A percentile compares a stretch with the other conserved stretches of the same genome.
Conservation (phyloP, 2,113 vertebrate species). For the Lepus timidus region DNA sequence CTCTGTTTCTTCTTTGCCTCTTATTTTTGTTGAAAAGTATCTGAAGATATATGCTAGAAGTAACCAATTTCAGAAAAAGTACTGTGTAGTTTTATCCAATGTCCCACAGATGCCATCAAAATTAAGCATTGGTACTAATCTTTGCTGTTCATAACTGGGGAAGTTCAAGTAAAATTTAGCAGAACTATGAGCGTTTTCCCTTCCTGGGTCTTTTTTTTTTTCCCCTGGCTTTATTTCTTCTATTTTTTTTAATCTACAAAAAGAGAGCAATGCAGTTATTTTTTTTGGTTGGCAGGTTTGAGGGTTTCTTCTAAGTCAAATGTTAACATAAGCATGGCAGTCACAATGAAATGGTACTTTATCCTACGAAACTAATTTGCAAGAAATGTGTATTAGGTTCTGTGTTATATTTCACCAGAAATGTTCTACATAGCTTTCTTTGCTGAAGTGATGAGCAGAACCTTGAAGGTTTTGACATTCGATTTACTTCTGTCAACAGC, state of each 20-base stretch:
- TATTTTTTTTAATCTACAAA: background rate
- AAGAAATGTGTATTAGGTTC: slow-evolving; percentile 31
- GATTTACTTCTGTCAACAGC: slow-evolving; percentile 60
- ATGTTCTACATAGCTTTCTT: background rate
- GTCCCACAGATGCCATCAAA: background rate
- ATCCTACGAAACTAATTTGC: slow-evolving; percentile 44
- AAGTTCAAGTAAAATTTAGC: slow-evolving; percentile 14
- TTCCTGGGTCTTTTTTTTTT: background rate
- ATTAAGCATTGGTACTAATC: background rate
- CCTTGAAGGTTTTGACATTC: slow-evolving; percentile 26
- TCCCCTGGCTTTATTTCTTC: background rate
- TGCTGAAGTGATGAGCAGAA: background rate
- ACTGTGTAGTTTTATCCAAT: slow-evolving; percentile 21
- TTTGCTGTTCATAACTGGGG: background rate
- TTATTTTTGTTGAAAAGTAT: slow-evolving; percentile 23
- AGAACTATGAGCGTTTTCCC: background rate
- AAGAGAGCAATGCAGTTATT: slow-evolving; percentile 41
- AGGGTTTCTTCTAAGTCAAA: slow-evolving; percentile 63
- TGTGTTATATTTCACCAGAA: background rate
- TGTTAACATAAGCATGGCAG: slow-evolving; percentile 29
- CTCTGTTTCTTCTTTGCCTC: background rate
- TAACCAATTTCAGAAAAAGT: slow-evolving; percentile 57
- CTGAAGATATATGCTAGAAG: background rate
- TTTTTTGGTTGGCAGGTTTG: slow-evolving; percentile 41
- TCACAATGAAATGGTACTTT: slow-evolving; percentile 55